These are phyloP conservation scores for Danaus melanippus DNA, from an alignment of 1,140 invertebrate genomes.

Conservation along the genomic window DNA sequence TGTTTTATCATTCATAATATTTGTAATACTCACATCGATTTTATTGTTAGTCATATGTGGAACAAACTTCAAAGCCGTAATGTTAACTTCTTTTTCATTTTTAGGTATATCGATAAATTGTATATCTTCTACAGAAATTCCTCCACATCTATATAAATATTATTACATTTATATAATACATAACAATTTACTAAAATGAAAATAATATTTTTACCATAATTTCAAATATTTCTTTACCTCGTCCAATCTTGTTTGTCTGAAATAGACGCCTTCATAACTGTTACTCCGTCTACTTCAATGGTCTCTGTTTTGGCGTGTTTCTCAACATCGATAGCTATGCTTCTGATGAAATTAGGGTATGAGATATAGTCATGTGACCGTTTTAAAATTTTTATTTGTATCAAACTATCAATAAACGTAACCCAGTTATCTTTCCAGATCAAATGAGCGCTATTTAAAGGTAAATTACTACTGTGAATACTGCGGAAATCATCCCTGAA, in stretches of 20 bases:
- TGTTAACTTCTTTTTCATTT: slow-evolving; percentile 2
- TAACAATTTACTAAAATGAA: neutral
- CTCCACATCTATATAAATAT: slow-evolving; percentile 4
- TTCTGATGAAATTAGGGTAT: slow-evolving; percentile 18
- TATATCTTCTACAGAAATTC: slow-evolving; percentile 13
- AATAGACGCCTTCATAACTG: slow-evolving; percentile 3
- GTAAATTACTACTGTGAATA: slow-evolving; percentile 19
- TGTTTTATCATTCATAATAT: neutral
- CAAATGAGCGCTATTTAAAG: slow-evolving; percentile 22
- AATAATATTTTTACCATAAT: neutral
- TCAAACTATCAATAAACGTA: slow-evolving; percentile 26
- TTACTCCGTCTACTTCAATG: neutral
- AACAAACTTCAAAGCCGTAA: slow-evolving; percentile 7
- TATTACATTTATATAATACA: slow-evolving; percentile 1
- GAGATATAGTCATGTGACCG: slow-evolving; percentile 18
- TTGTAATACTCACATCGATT: slow-evolving; percentile 7
- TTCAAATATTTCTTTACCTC: slow-evolving; percentile 6
- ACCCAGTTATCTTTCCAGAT: slow-evolving; percentile 31
- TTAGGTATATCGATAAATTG: slow-evolving; percentile 9
- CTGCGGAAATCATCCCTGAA: slow-evolving; percentile 26
- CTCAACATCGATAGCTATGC: slow-evolving; percentile 24
- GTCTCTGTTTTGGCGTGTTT: slow-evolving; percentile 8
- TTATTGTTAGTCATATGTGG: slow-evolving; percentile 6
- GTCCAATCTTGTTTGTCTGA: slow-evolving; percentile 7
- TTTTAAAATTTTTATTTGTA: slow-evolving; percentile 26